Evolutionary conservation across 2,888 invertebrate species (phyloP).

Genomic region (Hypomecis punctinalis): DNA sequence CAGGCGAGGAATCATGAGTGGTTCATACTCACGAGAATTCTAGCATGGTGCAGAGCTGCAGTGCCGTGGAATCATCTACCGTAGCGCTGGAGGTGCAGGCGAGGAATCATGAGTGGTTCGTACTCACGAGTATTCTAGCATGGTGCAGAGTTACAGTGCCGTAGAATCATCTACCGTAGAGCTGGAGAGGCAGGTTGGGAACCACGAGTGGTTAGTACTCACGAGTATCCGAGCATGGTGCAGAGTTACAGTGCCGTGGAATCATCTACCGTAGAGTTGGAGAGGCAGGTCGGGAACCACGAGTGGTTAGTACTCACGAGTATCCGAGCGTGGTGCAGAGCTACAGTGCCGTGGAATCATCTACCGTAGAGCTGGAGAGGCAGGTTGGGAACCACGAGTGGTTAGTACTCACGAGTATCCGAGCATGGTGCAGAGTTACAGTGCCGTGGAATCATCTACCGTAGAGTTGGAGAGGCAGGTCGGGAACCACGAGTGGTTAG

Average conservation of each 20-base stretch:
- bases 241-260: constrained; percentile 88
- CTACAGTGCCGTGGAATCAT: too few relatives aligned
- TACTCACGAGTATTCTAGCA: too few relatives aligned
- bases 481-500: constrained; percentile 55
- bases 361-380: too few relatives aligned
- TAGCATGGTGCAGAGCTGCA: constrained; percentile 89
- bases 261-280: constrained; percentile 86
- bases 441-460: too few relatives aligned
- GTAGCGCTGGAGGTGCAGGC: constrained; percentile 88
- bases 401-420: too few relatives aligned
- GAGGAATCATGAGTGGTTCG: constrained; percentile 91
- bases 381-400: too few relatives aligned
- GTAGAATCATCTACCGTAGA: too few relatives aligned
- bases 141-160: too few relatives aligned
- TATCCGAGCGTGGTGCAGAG: too few relatives aligned
- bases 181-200: neutral
- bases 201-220: constrained; percentile 63
- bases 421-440: neutral
- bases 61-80: constrained; percentile 88
- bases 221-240: constrained; percentile 91
- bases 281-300: constrained; percentile 92
- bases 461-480: neutral
- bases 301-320: constrained; percentile 87
- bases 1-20: neutral
- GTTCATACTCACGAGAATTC: constrained; percentile 89